These are phyloP conservation scores for Tichodroma muraria DNA, from an alignment of 2,113 vertebrate species.

Conservation along the genomic window DNA sequence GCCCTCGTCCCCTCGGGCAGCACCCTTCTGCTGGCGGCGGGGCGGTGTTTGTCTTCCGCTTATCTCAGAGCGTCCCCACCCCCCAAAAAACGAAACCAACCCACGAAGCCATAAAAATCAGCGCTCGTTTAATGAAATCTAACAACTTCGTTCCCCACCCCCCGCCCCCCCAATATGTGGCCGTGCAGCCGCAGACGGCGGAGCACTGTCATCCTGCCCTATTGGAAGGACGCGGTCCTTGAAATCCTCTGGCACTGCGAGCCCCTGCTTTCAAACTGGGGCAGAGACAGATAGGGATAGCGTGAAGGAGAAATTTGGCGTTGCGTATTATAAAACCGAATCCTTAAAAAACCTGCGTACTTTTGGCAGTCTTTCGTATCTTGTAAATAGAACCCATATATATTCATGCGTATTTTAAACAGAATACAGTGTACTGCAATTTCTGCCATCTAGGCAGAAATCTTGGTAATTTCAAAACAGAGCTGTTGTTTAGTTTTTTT, in stretches of 20 bases:
- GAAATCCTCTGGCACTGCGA: not conserved
- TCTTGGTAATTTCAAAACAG: not conserved
- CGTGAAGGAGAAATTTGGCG: not conserved
- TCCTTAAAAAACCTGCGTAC: not conserved
- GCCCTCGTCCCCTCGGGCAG: not conserved
- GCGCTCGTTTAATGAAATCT: not conserved
- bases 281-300: not conserved
- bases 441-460: conserved; percentile 22
- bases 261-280: not conserved
- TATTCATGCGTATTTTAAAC: not conserved
- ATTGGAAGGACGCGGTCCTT: not conserved
- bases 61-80: not conserved
- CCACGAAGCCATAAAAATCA: not conserved
- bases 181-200: not conserved
- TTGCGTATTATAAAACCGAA: not conserved
- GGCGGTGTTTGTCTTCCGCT: not conserved
- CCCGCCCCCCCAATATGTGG: fast-evolving
- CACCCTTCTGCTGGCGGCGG: not conserved
- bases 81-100: not conserved
- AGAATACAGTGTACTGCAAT: not conserved
- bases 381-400: not conserved
- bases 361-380: not conserved
- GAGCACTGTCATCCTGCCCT: not conserved
- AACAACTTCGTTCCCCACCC: not conserved
- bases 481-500: not conserved